Conservation (phyloP, 2,797 vertebrate species). For the Coccyzus lansbergi region DNA sequence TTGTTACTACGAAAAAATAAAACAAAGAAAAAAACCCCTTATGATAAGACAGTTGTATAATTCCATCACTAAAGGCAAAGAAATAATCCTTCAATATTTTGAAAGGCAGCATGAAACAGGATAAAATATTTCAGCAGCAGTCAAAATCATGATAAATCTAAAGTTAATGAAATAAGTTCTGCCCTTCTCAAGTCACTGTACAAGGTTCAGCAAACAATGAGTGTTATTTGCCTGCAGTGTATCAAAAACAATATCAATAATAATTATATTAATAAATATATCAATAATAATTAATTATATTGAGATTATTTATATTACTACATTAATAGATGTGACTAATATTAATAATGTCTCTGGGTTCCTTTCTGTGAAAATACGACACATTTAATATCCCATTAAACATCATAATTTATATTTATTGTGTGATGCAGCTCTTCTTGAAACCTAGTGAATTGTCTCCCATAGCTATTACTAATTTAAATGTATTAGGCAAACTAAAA, state of each 20-base stretch:
- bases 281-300: too few relatives aligned
- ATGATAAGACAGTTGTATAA: not conserved
- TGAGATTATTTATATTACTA: too few relatives aligned
- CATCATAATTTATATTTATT: not conserved
- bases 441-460: not conserved
- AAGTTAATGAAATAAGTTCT: not conserved
- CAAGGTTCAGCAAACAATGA: not conserved
- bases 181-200: not conserved
- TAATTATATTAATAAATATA: too few relatives aligned
- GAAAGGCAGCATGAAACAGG: not conserved
- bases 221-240: slow-evolving; percentile 6
- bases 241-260: not conserved
- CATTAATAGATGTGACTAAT: too few relatives aligned
- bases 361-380: not conserved
- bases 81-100: not conserved
- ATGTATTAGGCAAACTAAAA: not conserved
- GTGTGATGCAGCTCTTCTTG: not conserved
- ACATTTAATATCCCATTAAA: not conserved
- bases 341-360: not conserved
- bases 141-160: not conserved
- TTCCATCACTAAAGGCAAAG: not conserved
- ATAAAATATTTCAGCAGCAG: not conserved
- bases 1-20: not conserved
- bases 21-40: not conserved
- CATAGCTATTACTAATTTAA: not conserved